Conservation (phyloP, 2,113 vertebrate genomes). For the Xenus cinereus region DNA sequence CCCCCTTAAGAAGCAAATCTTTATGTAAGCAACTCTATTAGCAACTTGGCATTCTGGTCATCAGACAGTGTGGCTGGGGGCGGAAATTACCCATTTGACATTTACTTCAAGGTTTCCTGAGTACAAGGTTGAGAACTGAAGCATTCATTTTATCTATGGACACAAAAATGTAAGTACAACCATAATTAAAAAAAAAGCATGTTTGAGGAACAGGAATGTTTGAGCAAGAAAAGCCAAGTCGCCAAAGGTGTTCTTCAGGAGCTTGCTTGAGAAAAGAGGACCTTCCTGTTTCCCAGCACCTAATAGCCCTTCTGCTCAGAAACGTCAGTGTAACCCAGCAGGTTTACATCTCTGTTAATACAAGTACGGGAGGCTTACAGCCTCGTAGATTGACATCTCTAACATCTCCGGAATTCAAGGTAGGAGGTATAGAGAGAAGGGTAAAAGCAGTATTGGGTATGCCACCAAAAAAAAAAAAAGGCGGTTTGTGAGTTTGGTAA, state of each 20-base stretch:
- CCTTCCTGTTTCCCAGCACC: background rate
- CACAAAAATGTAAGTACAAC: background rate
- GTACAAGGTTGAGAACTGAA: background rate
- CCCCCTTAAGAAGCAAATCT: background rate
- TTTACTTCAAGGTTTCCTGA: background rate
- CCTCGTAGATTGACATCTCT: background rate
- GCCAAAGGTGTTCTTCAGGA: background rate
- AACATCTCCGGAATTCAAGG: background rate
- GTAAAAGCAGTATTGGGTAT: background rate
- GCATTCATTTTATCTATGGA: background rate
- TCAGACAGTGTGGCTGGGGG: background rate
- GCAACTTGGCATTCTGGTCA: background rate
- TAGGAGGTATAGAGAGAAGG: background rate
- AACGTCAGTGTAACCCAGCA: fast-evolving
- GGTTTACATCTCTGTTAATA: background rate
- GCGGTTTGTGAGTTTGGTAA: background rate
- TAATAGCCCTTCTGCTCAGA: background rate
- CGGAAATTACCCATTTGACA: background rate
- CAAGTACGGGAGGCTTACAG: background rate
- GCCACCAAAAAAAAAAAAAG: background rate
- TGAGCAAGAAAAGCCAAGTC: background rate
- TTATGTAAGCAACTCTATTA: background rate
- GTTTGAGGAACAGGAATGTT: background rate
- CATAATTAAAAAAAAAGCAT: background rate
- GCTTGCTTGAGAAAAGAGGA: background rate